Evolutionary conservation across 2,113 vertebrate genomes (phyloP).

Genomic region (Stictonetta naevosa): DNA sequence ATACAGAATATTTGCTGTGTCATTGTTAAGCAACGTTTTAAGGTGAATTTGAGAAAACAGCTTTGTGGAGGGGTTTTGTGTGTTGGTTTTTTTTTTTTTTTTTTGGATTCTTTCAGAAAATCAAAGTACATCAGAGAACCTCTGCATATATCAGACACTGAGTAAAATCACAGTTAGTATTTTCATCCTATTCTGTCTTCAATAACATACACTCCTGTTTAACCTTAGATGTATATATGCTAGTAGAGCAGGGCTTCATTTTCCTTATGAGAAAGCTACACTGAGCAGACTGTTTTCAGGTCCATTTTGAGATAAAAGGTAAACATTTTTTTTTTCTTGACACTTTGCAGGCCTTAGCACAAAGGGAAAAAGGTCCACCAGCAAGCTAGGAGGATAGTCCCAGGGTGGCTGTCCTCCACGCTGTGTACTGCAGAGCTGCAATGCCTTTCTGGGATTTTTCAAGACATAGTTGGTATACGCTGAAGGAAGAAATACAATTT

Average conservation of each 20-base stretch:
- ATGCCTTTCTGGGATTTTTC: not conserved
- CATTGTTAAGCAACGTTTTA: not conserved
- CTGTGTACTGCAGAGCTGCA: not conserved
- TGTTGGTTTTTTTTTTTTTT: not conserved
- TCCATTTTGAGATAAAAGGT: not conserved
- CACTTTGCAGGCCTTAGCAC: not conserved
- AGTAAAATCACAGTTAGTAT: not conserved
- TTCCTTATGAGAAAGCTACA: not conserved
- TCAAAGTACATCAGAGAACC: not conserved
- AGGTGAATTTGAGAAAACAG: not conserved
- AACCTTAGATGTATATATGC: not conserved
- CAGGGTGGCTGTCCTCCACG: fast-evolving
- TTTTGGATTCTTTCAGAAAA: not conserved
- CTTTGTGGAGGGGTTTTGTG: no score
- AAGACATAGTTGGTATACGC: not conserved
- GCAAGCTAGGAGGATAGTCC: not conserved
- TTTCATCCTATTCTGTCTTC: not conserved
- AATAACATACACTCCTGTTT: not conserved
- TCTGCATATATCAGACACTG: no score
- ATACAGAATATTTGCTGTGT: not conserved
- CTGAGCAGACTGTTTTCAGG: not conserved
- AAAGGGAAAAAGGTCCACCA: not conserved
- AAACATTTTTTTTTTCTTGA: not conserved
- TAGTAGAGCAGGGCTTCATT: not conserved
- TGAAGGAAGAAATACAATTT: not conserved